Evolutionary conservation across 37 sponge, comb jelly and placozoan species (phyloP).

Genomic region (Chondrosia reniformis): DNA sequence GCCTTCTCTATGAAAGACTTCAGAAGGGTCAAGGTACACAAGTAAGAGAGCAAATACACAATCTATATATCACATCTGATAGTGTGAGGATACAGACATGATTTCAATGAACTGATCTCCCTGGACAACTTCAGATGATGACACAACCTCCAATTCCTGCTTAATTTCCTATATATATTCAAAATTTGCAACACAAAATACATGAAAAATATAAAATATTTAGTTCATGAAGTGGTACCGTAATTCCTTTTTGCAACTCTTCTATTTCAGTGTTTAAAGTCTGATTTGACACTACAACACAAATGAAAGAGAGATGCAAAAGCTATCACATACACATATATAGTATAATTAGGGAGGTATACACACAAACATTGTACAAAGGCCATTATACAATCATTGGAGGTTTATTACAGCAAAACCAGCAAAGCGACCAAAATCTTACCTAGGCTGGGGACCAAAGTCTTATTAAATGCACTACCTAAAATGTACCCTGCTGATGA

Average conservation of each 20-base stretch:
- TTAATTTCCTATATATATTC: slow-evolving; percentile 33
- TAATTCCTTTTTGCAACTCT: slow-evolving; percentile 51
- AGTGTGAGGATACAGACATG: slow-evolving; percentile 55
- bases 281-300: slow-evolving; percentile 64
- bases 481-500: too few species aligned
- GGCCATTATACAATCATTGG: too few species aligned
- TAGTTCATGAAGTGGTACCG: slow-evolving; percentile 7
- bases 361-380: too few species aligned
- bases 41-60: not conserved
- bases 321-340: too few species aligned
- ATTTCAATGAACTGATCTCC: slow-evolving; percentile 54
- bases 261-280: slow-evolving; percentile 66
- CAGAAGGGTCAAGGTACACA: not conserved
- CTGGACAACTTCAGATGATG: slow-evolving; percentile 17
- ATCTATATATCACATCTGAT: not conserved
- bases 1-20: slow-evolving; percentile 64
- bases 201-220: not conserved
- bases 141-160: slow-evolving; percentile 23
- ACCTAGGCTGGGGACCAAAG: too few species aligned
- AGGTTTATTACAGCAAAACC: not conserved
- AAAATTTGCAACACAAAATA: not conserved
- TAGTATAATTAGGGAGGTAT: too few species aligned
- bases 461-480: too few species aligned
- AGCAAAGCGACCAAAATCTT: too few species aligned
- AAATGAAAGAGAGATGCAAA: not conserved